Base-by-base conservation (phyloP, 2,113 vertebrate genomes). In the Arizona elegans region DNA sequence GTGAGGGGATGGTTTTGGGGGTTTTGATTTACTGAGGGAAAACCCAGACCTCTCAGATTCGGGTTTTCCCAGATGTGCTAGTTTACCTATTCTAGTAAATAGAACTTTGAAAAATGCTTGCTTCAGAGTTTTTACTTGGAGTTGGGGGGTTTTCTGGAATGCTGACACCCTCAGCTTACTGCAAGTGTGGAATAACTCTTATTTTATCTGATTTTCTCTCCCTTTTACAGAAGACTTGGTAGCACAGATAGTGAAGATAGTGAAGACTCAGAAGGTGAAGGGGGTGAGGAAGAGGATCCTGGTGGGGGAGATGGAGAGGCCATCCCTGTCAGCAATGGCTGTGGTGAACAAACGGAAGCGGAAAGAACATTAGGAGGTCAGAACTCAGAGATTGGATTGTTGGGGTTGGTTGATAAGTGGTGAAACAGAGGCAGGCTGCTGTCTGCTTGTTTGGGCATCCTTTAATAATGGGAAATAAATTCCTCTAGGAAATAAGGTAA, bases 161-260 rank as follows among this genome's bases (percentile, higher is more conserved):
- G 2, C 43, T 43, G 43, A 43, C 43, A 43, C 43, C 43, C 43
- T 43, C 43, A 56, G 55, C 19, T 56, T 56, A 56, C 55, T 17
- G 19, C 55, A 56, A 56, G 55, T 56, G 55, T 56, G 19, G 55
- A 81, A 26, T n/a, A 50, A 33, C 8, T 8, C 33, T 56, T 11
- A 24, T 50, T 50, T 17, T 23, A 23, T 53, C 62, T 43, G 3
- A 4, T 92, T 54, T 89, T n/a, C 33, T 11, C 50, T 6, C 23
- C 9, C 7, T 24, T 65, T 87, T 65, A 23, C 94, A 98, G 97
- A 96, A 97, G 97, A 6, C 89, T 96, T 55, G 97, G 97, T 86
- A 98, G 97, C 94, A 97, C 97, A 8, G 97, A 97, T 90, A 98
- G 97, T 1, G 97, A 97, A 90, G 97, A 96, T 0, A 97, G 97